Percentiles rank a stretch among this genome's conserved stretches.
These are phyloP conservation scores for Aethes cnicana DNA, from an alignment of 2,888 invertebrate genomes.

Conservation along the genomic window DNA sequence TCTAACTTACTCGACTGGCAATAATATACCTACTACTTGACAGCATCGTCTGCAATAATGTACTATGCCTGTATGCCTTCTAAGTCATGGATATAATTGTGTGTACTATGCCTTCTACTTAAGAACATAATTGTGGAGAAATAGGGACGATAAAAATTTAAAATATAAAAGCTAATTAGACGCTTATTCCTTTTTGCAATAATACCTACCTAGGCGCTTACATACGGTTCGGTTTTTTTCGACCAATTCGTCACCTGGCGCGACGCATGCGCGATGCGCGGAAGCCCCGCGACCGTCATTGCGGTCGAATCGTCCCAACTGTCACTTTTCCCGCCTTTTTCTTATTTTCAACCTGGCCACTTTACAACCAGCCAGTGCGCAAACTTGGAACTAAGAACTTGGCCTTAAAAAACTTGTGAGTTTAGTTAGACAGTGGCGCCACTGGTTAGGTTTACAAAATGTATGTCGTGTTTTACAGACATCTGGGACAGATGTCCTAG, in stretches of 20 bases:
- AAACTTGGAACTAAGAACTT: background rate
- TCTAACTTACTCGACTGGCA: no score
- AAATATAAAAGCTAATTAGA: no score
- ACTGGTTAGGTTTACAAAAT: background rate
- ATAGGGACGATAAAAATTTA: no score
- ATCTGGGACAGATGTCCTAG: conserved; percentile 50
- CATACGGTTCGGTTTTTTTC: no score
- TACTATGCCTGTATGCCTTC: no score
- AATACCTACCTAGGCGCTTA: no score
- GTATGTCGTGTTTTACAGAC: conserved; percentile 2
- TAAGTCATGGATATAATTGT: no score
- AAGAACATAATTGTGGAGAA: no score
- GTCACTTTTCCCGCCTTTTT: conserved; percentile 63
- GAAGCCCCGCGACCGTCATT: conserved; percentile 53
- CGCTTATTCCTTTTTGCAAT: no score
- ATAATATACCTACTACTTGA: no score
- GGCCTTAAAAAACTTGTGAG: background rate
- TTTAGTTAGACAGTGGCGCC: background rate
- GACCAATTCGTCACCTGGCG: conserved; percentile 53
- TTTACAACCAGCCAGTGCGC: conserved; percentile 7
- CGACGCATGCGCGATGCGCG: conserved; percentile 59
- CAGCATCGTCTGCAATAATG: no score
- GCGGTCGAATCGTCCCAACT: conserved; percentile 65
- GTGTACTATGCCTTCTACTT: no score
- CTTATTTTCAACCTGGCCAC: conserved; percentile 43